phyloP scores from a whole-genome alignment of 1,140 invertebrate genomes.

The Chlorops oryzae region DNA sequence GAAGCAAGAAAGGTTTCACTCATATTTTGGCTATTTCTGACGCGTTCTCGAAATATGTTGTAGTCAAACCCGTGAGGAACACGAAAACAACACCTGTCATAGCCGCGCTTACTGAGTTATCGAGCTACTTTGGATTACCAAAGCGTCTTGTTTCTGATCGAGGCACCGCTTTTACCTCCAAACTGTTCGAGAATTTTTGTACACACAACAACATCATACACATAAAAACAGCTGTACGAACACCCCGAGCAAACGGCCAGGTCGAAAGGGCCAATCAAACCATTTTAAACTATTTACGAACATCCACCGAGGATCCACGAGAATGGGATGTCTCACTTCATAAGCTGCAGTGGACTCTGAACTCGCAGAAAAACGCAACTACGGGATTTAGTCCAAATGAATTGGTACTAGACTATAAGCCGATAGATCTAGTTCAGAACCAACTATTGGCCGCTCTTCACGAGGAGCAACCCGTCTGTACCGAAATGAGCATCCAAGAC shows the following conservation, averaged over 20 bases:
- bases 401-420: conserved; percentile 1
- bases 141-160: conserved; percentile 36
- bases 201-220: conserved; percentile 25
- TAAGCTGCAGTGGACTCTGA: conserved; percentile 5
- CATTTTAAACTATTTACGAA: conserved; percentile 4
- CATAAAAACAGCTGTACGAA: conserved; percentile 34
- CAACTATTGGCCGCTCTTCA: not conserved
- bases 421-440: conserved; percentile 3
- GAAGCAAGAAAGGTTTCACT: conserved; percentile 18
- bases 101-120: not conserved
- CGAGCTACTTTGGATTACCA: conserved; percentile 3
- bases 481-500: not conserved
- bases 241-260: conserved; percentile 26
- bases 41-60: conserved; percentile 22
- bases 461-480: not conserved
- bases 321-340: conserved; percentile 3
- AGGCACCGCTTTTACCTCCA: conserved; percentile 30
- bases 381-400: conserved; percentile 4
- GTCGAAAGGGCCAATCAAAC: conserved; percentile 22
- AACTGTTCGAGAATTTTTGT: conserved; percentile 23
- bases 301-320: not conserved
- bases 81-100: conserved; percentile 15
- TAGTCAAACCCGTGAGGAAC: conserved; percentile 20
- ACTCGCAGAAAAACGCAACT: conserved; percentile 6
- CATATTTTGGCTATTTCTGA: conserved; percentile 23